These are phyloP conservation scores for Diadegma fenestrale DNA, from an alignment of 2,888 invertebrate genomes.

Conservation along the genomic window DNA sequence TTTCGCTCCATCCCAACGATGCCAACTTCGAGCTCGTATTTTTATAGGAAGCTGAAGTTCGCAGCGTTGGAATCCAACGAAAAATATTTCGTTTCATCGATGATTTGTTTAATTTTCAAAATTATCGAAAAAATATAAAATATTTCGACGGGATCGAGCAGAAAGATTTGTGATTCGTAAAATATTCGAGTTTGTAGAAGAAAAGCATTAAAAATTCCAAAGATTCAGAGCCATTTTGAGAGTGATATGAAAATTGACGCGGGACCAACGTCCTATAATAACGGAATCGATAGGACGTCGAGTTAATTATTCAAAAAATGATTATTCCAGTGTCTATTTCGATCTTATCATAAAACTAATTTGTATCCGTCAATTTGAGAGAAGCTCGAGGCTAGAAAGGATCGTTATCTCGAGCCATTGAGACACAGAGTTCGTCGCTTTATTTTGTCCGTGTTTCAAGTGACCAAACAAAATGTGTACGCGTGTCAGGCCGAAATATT, in stretches of 20 bases:
- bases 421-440: not conserved
- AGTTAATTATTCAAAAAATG: not conserved
- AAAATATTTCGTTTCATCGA: no score
- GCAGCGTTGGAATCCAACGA: no score
- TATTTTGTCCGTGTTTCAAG: not conserved
- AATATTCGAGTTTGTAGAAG: no score
- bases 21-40: no score
- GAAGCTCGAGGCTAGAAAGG: slow-evolving; percentile 2
- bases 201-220: not conserved
- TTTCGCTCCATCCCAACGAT: no score
- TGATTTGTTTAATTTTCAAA: no score
- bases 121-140: no score
- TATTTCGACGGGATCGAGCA: no score
- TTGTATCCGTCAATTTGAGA: not conserved
- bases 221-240: not conserved
- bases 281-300: not conserved
- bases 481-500: not conserved
- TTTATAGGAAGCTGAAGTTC: no score
- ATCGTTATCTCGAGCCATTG: not conserved
- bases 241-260: not conserved
- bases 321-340: not conserved
- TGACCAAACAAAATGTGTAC: no score
- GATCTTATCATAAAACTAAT: not conserved
- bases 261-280: no score
- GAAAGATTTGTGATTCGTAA: no score